These are phyloP conservation scores for Plebejus anna DNA, from an alignment of 2,888 invertebrate genomes.

Conservation along the genomic window DNA sequence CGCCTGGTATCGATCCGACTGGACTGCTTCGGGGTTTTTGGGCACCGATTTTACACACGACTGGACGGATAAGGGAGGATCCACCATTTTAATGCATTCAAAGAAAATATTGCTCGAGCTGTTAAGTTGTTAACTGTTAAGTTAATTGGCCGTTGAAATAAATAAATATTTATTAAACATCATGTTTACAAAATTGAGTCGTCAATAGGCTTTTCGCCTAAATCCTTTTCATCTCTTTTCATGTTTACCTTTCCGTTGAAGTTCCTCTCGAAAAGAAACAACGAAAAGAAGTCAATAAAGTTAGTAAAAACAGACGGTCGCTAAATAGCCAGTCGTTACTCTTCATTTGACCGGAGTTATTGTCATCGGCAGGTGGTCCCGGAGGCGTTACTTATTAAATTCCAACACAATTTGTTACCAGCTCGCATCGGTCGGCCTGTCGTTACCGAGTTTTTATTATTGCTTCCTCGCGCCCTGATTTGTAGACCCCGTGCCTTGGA, in stretches of 20 bases:
- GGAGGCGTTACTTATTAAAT: constrained; percentile 39
- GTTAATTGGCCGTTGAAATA: not conserved
- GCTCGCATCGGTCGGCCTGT: constrained; percentile 10
- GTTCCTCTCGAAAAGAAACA: not conserved
- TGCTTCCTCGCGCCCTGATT: constrained; percentile 1
- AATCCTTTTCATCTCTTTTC: not conserved
- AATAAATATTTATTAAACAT: not conserved
- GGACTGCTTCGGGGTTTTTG: constrained; percentile 41
- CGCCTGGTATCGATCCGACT: constrained; percentile 58
- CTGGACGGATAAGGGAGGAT: constrained; percentile 6
- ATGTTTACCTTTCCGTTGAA: not conserved
- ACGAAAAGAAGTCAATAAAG: constrained; percentile 11
- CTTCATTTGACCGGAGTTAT: constrained; percentile 49
- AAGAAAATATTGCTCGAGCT: constrained; percentile 10
- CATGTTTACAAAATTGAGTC: not conserved
- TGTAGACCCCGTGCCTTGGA: not conserved
- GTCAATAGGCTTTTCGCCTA: not conserved
- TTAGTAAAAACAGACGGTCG: constrained; percentile 49
- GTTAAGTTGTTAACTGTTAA: no score
- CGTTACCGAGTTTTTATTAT: constrained; percentile 11
- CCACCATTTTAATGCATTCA: constrained; percentile 15
- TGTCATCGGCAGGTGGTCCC: constrained; percentile 36
- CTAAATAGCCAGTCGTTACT: constrained; percentile 54
- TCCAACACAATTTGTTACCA: constrained; percentile 33
- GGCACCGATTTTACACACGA: constrained; percentile 30